Base-by-base conservation (phyloP, 2,797 vertebrate genomes). In the Notoglanidium macrostoma region DNA sequence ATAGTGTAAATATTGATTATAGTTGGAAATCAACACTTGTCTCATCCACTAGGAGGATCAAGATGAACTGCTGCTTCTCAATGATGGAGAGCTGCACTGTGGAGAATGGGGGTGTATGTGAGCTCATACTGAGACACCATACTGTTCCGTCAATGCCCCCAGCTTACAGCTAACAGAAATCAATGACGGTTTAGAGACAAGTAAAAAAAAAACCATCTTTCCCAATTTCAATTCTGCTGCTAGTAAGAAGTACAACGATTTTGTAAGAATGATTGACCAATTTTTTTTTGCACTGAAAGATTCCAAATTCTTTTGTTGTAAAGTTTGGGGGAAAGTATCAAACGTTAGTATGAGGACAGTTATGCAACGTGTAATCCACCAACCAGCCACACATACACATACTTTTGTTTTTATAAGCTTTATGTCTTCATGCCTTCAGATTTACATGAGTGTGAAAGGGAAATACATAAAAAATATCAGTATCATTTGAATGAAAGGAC, bases 1-100 rank as follows among this genome's bases (percentile, higher is more conserved):
- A 68, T 57, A 29, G 29, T 68, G 73, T 81, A 85, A 87, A 82
- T 89, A 90, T 91, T 88, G 89, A 91, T 90, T 78, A 73, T 59
- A 61, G 55, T 61, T 81, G 85, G 54, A 65, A 86, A 84, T 74
- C 78, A 88, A 79, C 55, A 23, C 51, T 79, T 4, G 44, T 81
- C 54, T 55, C 63, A 83, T 70, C 61, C 49, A 74, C 82, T 35
- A 61, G 85, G 55, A 84, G 68, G 73, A 82, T 87, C 44, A 81
- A 73, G 63, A 57, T 54, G 40, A 88, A 85, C 54, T 59, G 23
- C 81, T 72, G 68, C 35, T 87, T 54, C 9, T 70, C 40, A 85
- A 26, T 77, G 19, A 67, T 85, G 32, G 55, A 59, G 55, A 84
- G 57, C 46, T 84, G 77, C 21, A 63, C 23, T 63, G 49, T 32